These are phyloP conservation scores for Sebastes minor DNA, from an alignment of 2,797 vertebrate genomes.

Conservation along the genomic window DNA sequence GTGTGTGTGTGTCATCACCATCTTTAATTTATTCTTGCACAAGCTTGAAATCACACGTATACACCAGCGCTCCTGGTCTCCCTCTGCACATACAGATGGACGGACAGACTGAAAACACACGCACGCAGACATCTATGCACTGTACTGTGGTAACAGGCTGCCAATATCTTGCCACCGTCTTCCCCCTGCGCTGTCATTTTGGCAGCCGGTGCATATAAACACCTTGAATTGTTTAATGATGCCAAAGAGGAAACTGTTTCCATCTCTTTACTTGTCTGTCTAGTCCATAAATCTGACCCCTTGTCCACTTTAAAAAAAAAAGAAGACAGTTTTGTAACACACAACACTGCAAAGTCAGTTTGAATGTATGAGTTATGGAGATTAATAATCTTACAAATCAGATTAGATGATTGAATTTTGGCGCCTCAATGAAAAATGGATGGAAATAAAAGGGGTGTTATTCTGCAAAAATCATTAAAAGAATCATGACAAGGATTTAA, in stretches of 20 bases:
- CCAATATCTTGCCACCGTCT: slow-evolving; percentile 23
- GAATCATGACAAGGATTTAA: slow-evolving; percentile 70
- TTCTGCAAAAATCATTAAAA: slow-evolving; percentile 72
- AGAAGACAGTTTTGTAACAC: slow-evolving; percentile 27
- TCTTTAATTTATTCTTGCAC: slow-evolving; percentile 48
- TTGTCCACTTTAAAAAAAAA: slow-evolving; percentile 12
- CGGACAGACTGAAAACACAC: slow-evolving; percentile 13
- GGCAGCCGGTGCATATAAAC: slow-evolving; percentile 46
- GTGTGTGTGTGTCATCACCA: slow-evolving; percentile 29
- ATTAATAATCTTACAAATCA: slow-evolving; percentile 77
- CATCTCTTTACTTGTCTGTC: slow-evolving; percentile 22
- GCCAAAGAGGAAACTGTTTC: slow-evolving; percentile 35
- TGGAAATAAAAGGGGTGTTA: slow-evolving; percentile 67
- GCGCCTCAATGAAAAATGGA: slow-evolving; percentile 64
- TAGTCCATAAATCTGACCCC: slow-evolving; percentile 10
- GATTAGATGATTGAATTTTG: slow-evolving; percentile 78
- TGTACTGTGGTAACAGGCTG: slow-evolving; percentile 25
- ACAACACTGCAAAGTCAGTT: slow-evolving; percentile 49
- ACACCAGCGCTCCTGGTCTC: slow-evolving; percentile 4
- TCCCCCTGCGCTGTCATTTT: slow-evolving; percentile 16
- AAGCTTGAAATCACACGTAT: slow-evolving; percentile 45
- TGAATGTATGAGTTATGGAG: slow-evolving; percentile 69
- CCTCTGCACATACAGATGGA: slow-evolving; percentile 11
- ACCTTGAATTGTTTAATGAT: slow-evolving; percentile 36
- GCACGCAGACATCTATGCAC: neutral